A percentile compares a stretch with the other conserved stretches of the same genome.
Evolutionary conservation across 2,888 invertebrate genomes (phyloP).

Genomic region (Metacarcinus magister): DNA sequence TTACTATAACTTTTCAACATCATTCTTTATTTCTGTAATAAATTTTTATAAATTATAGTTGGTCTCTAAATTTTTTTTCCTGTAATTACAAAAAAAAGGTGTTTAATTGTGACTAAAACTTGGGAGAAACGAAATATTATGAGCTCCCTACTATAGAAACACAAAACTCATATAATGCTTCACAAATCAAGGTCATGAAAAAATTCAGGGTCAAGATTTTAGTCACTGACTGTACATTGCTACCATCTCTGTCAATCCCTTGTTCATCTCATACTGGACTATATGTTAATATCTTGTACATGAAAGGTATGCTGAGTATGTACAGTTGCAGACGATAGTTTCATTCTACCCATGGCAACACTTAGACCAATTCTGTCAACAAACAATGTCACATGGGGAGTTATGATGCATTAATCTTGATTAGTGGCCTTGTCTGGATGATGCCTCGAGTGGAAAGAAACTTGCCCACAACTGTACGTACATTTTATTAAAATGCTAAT

Average conservation of each 20-base stretch:
- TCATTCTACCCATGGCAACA: not conserved
- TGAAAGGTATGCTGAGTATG: not conserved
- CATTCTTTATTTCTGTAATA: not conserved
- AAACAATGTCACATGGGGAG: not conserved
- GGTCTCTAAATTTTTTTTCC: not conserved
- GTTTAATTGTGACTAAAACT: not conserved
- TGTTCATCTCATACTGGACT: not conserved
- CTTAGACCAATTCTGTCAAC: not conserved
- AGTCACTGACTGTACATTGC: not conserved
- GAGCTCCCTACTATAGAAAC: not conserved
- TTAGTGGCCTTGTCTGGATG: slow-evolving; percentile 11
- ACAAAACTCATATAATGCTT: not conserved
- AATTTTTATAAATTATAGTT: not conserved
- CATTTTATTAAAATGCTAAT: not conserved
- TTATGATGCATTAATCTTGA: not conserved
- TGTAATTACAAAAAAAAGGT: too few species aligned
- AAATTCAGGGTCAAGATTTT: not conserved
- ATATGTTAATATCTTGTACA: slow-evolving; percentile 2
- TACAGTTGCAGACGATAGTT: not conserved
- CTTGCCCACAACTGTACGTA: not conserved
- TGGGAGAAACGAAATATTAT: not conserved
- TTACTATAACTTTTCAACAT: not conserved
- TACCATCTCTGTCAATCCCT: not conserved
- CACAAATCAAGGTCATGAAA: not conserved
- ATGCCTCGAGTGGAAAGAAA: slow-evolving; percentile 15